phyloP scores from a whole-genome alignment of 35 echinoderm and acorn worm genomes.

The Ophioderma brevispina region DNA sequence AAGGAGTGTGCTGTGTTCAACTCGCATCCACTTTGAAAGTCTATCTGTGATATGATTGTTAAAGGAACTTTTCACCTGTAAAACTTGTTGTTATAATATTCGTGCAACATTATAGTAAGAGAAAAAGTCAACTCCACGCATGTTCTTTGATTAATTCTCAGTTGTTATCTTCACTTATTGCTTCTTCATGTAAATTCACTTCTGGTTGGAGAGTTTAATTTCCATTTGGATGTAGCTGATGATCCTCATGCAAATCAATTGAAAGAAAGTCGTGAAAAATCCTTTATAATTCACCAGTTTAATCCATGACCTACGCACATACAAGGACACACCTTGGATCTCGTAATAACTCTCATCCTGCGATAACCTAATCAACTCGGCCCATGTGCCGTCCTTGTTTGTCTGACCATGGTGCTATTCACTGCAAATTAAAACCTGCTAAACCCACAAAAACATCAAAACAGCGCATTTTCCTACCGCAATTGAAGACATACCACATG shows the following conservation, averaged over 20 bases:
- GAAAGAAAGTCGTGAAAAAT: background rate
- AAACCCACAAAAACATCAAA: background rate
- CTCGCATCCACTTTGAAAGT: background rate
- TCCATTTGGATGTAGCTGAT: background rate
- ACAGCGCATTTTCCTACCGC: background rate
- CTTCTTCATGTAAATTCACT: constrained; percentile 29
- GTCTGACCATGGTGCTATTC: constrained; percentile 33
- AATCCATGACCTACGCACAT: constrained; percentile 1
- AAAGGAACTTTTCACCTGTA: background rate
- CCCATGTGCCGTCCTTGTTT: background rate
- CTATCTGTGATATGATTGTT: constrained; percentile 27
- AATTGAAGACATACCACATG: background rate
- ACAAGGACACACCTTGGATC: too few relatives aligned
- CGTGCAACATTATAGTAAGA: constrained; percentile 6
- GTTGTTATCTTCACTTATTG: constrained; percentile 8
- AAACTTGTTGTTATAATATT: constrained; percentile 56
- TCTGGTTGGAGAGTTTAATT: constrained; percentile 36
- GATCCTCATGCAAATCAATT: background rate
- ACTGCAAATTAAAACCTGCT: constrained; percentile 1
- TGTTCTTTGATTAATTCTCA: constrained; percentile 55
- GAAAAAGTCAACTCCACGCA: background rate
- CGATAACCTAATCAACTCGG: background rate
- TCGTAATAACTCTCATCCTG: too few relatives aligned
- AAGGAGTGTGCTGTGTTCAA: background rate
- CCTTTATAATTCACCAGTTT: background rate